phyloP scores from a whole-genome alignment of 2,797 vertebrate genomes.

The Neosilurus mollespiculum region DNA sequence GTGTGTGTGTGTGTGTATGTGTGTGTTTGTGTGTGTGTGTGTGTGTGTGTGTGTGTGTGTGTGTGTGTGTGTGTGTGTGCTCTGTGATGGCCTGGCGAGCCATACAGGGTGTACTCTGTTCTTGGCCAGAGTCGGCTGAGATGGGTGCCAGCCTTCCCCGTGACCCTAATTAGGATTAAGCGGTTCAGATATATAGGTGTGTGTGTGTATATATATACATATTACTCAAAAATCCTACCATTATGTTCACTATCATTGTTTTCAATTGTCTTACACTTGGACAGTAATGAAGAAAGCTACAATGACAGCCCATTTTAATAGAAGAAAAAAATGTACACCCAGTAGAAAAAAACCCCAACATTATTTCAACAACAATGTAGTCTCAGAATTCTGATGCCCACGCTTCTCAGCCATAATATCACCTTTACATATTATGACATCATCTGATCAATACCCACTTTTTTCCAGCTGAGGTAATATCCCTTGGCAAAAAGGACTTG shows the following conservation, averaged over 20 bases:
- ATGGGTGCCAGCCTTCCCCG: too few relatives aligned
- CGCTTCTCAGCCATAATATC: neutral
- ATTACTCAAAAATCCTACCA: neutral
- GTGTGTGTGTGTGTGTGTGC: too few relatives aligned
- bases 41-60: too few relatives aligned
- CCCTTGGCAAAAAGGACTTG: constrained; percentile 58
- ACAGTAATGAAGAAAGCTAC: neutral
- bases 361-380: neutral
- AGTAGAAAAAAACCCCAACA: neutral
- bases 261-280: neutral
- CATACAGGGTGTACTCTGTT: too few relatives aligned
- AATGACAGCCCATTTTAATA: neutral
- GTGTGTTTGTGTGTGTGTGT: too few relatives aligned
- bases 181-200: neutral
- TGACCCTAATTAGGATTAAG: too few relatives aligned
- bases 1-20: too few relatives aligned
- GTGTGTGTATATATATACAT: neutral
- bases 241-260: neutral
- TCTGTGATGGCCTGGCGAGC: too few relatives aligned
- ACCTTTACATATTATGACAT: constrained; percentile 24
- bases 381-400: neutral
- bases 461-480: constrained; percentile 42
- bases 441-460: constrained; percentile 55
- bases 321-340: neutral
- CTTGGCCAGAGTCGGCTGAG: too few relatives aligned